These are phyloP conservation scores for Oryzias dopingdopingensis DNA, from an alignment of 2,797 vertebrate species.

Conservation along the genomic window DNA sequence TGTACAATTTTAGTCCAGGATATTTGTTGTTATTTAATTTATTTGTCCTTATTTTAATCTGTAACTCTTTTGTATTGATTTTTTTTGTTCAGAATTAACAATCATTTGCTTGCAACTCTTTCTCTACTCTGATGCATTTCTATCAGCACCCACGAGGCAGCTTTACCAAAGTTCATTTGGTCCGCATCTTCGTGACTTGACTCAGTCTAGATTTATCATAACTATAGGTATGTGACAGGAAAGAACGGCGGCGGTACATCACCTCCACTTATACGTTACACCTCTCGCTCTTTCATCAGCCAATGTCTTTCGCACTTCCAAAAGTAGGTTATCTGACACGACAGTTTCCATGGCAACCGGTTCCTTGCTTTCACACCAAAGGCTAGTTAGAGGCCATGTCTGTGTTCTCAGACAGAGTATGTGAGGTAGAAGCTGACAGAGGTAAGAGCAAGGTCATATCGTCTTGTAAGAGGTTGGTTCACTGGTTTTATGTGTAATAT, in stretches of 20 bases:
- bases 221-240: conserved; percentile 12
- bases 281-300: conserved; percentile 43
- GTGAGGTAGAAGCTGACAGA: conserved; percentile 9
- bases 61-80: no score
- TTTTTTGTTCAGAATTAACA: no score
- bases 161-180: background rate
- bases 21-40: no score
- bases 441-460: conserved; percentile 38
- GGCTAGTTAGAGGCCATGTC: conserved; percentile 46
- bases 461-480: conserved; percentile 12
- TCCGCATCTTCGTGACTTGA: conserved; percentile 1
- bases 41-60: no score
- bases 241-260: background rate
- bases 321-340: conserved; percentile 76
- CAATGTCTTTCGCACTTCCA: conserved; percentile 63
- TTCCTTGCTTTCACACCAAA: conserved; percentile 59
- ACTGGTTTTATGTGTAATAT: background rate
- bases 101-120: no score
- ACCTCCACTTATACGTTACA: conserved; percentile 43
- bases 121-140: no score
- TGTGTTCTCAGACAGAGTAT: conserved; percentile 29
- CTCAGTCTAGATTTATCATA: conserved; percentile 13
- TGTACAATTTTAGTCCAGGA: no score
- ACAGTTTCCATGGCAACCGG: conserved; percentile 76
- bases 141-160: no score